Evolutionary conservation across 53 echinoderm and acorn worm genomes (phyloP).

Genomic region (Holothuria scabra): DNA sequence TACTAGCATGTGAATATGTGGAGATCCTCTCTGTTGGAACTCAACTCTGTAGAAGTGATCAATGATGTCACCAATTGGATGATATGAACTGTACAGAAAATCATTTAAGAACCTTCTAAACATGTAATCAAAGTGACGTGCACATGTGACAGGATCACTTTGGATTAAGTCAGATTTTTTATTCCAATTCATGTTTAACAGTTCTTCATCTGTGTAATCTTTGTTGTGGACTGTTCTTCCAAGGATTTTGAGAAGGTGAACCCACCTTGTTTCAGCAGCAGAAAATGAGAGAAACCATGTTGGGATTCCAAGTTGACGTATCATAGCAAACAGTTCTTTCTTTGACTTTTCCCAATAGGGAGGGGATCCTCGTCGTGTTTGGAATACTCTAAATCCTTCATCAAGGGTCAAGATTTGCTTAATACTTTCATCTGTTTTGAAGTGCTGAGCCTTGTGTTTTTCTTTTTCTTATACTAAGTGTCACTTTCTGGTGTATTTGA

Average conservation of each 20-base stretch:
- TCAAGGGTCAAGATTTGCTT: constrained; percentile 28
- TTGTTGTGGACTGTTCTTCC: constrained; percentile 44
- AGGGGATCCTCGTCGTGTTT: constrained; percentile 46
- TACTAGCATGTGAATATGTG: constrained; percentile 45
- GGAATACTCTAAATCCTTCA: constrained; percentile 55
- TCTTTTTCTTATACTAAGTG: constrained; percentile 36
- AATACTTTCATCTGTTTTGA: background rate
- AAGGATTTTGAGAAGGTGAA: constrained; percentile 47
- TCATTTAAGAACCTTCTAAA: constrained; percentile 33
- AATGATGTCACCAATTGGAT: constrained; percentile 34
- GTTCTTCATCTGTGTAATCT: constrained; percentile 41
- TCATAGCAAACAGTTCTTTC: constrained; percentile 64
- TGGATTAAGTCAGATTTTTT: constrained; percentile 32
- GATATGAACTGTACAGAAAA: constrained; percentile 5
- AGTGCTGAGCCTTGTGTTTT: constrained; percentile 13
- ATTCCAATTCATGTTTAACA: constrained; percentile 42
- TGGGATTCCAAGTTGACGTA: constrained; percentile 57
- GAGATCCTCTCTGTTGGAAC: constrained; percentile 59
- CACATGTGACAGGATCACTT: constrained; percentile 55
- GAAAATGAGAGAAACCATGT: constrained; percentile 57
- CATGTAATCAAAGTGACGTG: constrained; percentile 45
- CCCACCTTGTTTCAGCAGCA: constrained; percentile 57
- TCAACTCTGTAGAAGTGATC: constrained; percentile 35
- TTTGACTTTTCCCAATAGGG: constrained; percentile 54
- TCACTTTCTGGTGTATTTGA: constrained; percentile 42